Base-by-base conservation (phyloP, 2,113 vertebrate species). In the Azemiops feae region DNA sequence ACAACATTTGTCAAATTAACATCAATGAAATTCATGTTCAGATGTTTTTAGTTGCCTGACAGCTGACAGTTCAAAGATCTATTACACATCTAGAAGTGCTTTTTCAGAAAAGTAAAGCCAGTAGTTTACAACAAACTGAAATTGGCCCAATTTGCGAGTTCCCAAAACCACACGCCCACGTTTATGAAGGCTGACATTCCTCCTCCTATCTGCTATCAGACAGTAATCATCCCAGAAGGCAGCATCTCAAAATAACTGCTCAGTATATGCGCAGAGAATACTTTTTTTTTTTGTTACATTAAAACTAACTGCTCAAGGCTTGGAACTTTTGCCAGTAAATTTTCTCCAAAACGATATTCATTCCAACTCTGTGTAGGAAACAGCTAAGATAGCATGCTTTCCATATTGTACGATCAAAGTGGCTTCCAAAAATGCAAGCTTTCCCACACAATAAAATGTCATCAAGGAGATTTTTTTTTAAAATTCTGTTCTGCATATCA, bases 171-270 rank as follows among this genome's bases (percentile, higher is more conserved):
- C 96, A 97, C 96, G 97, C 97, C 97, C 98, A 97, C 97, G 96
- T 96, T 97, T 97, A 97, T 97, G 96, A 97, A 97, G 97, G 97
- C 97, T 97, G 97, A 97, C 97, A 97, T 97, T 97, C 97, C 97
- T 97, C 97, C 97, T 97, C 97, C 97, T 98, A 94, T 97, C 97
- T 97, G 96, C 96, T 97, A 97, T 97, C 97, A 98, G 97, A 97
- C 96, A 96, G 97, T 97, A 98, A 98, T 98, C 97, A 98, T 98
- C 97, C 98, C 98, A 98, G 97, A 98, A 98, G 98, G 98, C 98
- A 98, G 97, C 97, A 97, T 97, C 98, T 98, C 98, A 98, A 98
- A 98, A 98, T 98, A 98, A 98, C 98, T 97, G 95, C 96, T 90
- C 92, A 96, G 95, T 97, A 98, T 98, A 98, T 97, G 97, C 97